Evolutionary conservation across 2,888 invertebrate genomes (phyloP).

Genomic region (Drosophila cracens): DNA sequence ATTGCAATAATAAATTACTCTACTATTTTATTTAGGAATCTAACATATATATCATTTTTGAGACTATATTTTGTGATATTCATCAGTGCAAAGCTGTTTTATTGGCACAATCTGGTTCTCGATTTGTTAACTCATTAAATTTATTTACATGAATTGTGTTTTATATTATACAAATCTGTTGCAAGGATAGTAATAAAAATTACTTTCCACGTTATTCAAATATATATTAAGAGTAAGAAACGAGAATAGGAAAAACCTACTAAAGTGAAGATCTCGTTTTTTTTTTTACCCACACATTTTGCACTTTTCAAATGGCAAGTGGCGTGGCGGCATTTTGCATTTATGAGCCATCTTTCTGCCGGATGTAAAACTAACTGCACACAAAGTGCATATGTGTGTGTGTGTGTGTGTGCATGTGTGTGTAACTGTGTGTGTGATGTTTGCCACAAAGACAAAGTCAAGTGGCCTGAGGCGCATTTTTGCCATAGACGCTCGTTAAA

Average conservation of each 20-base stretch:
- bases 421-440: conserved; percentile 21
- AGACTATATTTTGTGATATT: neutral
- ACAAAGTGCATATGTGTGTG: conserved; percentile 32
- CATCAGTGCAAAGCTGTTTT: neutral
- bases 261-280: conserved; percentile 21
- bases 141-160: neutral
- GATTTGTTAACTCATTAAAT: neutral
- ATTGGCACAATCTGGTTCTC: neutral
- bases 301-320: conserved; percentile 57
- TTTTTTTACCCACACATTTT: conserved; percentile 31
- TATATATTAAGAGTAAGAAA: neutral
- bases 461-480: conserved; percentile 72
- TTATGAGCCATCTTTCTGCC: conserved; percentile 54
- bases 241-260: conserved; percentile 1
- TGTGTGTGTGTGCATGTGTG: conserved; percentile 1
- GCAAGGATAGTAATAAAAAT: neutral
- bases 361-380: conserved; percentile 65
- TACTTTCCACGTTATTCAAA: neutral
- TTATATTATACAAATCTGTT: neutral
- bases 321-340: conserved; percentile 48
- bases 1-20: neutral
- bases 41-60: neutral
- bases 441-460: conserved; percentile 68
- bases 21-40: neutral
- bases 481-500: conserved; percentile 78